Evolutionary conservation across 2,888 invertebrate species (phyloP), one percentile per base, ranked within the genome.

Genomic region (Noctua pronuba): DNA sequence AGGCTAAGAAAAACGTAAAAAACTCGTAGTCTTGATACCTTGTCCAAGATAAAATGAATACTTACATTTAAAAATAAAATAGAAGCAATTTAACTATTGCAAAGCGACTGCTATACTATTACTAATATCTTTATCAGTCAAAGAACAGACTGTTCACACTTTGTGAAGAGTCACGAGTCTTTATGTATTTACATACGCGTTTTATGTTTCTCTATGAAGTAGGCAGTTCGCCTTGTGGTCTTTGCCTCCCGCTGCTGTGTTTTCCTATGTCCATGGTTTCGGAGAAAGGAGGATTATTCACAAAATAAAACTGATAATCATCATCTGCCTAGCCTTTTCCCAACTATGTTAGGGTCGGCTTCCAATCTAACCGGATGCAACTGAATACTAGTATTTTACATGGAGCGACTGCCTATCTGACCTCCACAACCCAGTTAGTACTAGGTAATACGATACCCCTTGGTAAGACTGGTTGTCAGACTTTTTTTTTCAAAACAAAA

Each of bases 241-340:
- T 91, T 88, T 90, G 89, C 89, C 90, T 89, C 92, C 91, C 82
- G 91, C 90, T 92, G 92, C 24, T 88, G 60, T 28, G 31, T n/a
- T 79, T 71, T 58, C 35, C 24, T 41, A 18, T 72, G 84, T 72
- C 81, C 60, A 62, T 80, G 85, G 18, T 5, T 84, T 84, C 24
- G 8, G 13, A 68, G 41, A 62, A 65, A 72, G 7, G 1, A 38
- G 73, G 86, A 82, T 71, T n/a, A n/a, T n/a, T n/a, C n/a, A n/a
- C n/a, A 24, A 65, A 35, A 1, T 0, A 65, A 70, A 62, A 28
- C 21, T 1, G 38, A 6, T n/a, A 8, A n/a, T n/a, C n/a, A n/a
- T n/a, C n/a, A n/a, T n/a, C n/a, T n/a, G n/a, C n/a, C n/a, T n/a
- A n/a, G n/a, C n/a, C n/a, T n/a, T n/a, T n/a, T n/a, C n/a, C n/a